A percentile compares a stretch with the other conserved stretches of the same genome.
phyloP scores from a whole-genome alignment of 2,797 vertebrate genomes.

The Acrocephalus scirpaceus region DNA sequence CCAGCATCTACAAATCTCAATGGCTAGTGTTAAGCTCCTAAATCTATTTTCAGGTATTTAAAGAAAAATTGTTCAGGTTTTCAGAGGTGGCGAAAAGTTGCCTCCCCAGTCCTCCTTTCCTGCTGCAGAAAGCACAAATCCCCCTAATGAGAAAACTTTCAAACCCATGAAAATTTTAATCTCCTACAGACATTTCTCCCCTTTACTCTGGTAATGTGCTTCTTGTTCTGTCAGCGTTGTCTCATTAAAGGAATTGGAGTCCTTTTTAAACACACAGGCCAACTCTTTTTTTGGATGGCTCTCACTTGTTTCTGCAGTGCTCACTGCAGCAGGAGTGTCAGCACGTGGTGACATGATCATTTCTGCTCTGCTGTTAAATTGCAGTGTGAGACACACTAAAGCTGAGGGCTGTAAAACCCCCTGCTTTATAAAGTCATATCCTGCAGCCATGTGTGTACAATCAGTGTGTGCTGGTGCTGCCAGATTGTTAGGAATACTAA shows the following conservation, averaged over 20 bases:
- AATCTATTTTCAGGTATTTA: neutral
- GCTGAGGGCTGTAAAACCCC: neutral
- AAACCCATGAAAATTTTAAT: neutral
- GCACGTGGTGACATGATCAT: accelerated
- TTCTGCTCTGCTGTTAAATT: neutral
- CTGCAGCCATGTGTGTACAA: neutral
- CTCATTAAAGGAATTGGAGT: neutral
- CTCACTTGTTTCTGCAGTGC: neutral
- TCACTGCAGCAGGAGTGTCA: neutral
- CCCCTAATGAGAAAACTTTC: neutral
- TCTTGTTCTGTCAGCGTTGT: neutral
- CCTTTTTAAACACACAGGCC: neutral
- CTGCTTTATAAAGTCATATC: neutral
- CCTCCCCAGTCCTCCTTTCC: neutral
- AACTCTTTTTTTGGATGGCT: neutral
- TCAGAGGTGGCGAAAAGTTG: conserved; percentile 24
- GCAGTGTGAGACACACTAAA: neutral
- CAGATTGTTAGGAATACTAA: neutral
- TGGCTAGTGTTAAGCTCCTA: neutral
- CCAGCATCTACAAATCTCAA: neutral
- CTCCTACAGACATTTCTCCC: neutral
- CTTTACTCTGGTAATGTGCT: neutral
- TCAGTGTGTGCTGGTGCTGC: neutral
- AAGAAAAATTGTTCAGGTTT: neutral
- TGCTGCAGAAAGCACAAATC: neutral